Base-by-base conservation (phyloP, 1,140 invertebrate genomes). In the Elysia chlorotica region DNA sequence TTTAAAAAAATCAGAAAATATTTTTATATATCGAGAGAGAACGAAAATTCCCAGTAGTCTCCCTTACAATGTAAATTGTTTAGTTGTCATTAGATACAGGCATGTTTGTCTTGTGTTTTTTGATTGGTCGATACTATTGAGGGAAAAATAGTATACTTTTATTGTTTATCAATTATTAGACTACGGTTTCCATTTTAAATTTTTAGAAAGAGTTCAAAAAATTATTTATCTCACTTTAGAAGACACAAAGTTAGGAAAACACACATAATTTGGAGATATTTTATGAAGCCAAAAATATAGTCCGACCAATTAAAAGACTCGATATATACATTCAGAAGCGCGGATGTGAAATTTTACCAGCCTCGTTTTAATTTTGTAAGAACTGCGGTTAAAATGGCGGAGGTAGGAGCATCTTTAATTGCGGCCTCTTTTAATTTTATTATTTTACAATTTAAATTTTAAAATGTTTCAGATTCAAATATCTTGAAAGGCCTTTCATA, bases 301-400 rank as follows among this genome's bases (percentile, higher is more conserved):
- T 41, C 41, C 63, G 21, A 65, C 63, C 63, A 65, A 65, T 65
- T 33, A 38, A 65, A 65, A 23, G 10, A 14, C 3, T 1, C 38
- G 19, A 35, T 21, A 14, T 48, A 14, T 48, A 48, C n/a, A n/a
- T 48, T 48, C n/a, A n/a, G n/a, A n/a, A 48, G n/a, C n/a, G 41
- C n/a, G n/a, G n/a, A n/a, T n/a, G n/a, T n/a, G n/a, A n/a, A n/a
- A n/a, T n/a, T n/a, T n/a, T n/a, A n/a, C n/a, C n/a, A 78, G 83
- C 83, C 83, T 85, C 83, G 78, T 79, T 86, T 83, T 81, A 54
- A 48, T n/a, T 70, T 82, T 79, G 79, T 78, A 82, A 81, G 79
- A 81, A 81, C 78, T 76, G 56, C 54, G 62, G 41, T 65, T 65
- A 76, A 73, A 65, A 76, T 76, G 74, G 74, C 74, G 74, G 74